A percentile compares a stretch with the other conserved stretches of the same genome.
Conservation (phyloP, 1,140 invertebrate genomes). For the Zaprionus tsacasi region DNA sequence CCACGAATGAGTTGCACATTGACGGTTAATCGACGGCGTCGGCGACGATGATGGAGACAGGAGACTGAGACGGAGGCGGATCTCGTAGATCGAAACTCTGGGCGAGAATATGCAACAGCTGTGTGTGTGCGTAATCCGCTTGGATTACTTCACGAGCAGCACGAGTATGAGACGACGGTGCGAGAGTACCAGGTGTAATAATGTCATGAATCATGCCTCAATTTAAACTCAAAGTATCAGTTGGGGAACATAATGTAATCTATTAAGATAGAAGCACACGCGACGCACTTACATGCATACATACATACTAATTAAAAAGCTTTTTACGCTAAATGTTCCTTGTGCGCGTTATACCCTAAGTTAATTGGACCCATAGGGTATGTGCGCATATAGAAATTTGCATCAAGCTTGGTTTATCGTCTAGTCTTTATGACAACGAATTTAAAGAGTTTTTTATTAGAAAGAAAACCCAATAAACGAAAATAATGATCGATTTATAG, state of each 20-base stretch:
- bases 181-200: background rate
- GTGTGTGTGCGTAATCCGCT: conserved; percentile 7
- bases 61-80: background rate
- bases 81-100: background rate
- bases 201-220: conserved; percentile 13
- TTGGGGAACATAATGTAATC: conserved; percentile 9
- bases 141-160: conserved; percentile 14
- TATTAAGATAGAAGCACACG: conserved; percentile 3
- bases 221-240: background rate
- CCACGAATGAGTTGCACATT: conserved; percentile 38
- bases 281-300: background rate
- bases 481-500: too few species aligned
- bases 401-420: too few species aligned
- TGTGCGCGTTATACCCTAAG: background rate
- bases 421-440: too few species aligned
- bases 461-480: too few species aligned
- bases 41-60: too few species aligned
- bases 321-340: background rate
- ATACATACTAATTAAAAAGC: conserved; percentile 11
- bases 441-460: too few species aligned
- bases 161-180: background rate
- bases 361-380: too few species aligned
- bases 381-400: too few species aligned
- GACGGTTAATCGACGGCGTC: background rate
- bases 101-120: conserved; percentile 15